Conservation (phyloP, 1,140 invertebrate species). For the Lutraria rhynchaena region DNA sequence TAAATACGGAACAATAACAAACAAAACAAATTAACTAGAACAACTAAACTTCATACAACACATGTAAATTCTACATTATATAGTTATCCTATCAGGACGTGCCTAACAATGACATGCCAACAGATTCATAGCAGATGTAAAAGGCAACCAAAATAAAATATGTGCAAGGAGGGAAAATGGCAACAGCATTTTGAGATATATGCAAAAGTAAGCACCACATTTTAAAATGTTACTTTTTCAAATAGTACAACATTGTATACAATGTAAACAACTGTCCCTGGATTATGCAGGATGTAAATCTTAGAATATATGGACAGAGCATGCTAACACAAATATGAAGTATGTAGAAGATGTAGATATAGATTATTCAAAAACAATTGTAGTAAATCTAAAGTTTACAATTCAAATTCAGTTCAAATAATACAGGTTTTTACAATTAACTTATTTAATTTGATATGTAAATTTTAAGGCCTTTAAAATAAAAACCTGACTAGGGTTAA, state of each 20-base stretch:
- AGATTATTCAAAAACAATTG: too few relatives aligned
- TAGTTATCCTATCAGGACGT: too few relatives aligned
- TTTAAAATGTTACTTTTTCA: constrained; percentile 9
- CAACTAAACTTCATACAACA: neutral
- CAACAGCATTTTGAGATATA: constrained; percentile 22
- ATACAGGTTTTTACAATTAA: too few relatives aligned
- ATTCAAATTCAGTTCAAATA: too few relatives aligned
- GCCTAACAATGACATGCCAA: neutral
- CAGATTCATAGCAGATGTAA: neutral
- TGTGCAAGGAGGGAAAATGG: constrained; percentile 18
- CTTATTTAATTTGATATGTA: constrained; percentile 26
- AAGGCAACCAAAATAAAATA: constrained; percentile 27
- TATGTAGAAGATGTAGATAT: too few relatives aligned
- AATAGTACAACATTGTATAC: neutral
- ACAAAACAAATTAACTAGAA: constrained; percentile 37
- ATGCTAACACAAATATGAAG: too few relatives aligned
- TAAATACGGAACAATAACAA: constrained; percentile 56
- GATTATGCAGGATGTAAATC: constrained; percentile 46
- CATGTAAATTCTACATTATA: neutral
- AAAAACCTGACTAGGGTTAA: constrained; percentile 34
- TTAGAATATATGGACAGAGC: neutral
- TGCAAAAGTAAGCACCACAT: constrained; percentile 34
- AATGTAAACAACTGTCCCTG: constrained; percentile 34
- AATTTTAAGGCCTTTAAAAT: constrained; percentile 34
- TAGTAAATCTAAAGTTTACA: too few relatives aligned